Percentiles rank a stretch among this genome's conserved stretches.
phyloP scores from a whole-genome alignment of 2,888 invertebrate species.

The Latheticus oryzae region DNA sequence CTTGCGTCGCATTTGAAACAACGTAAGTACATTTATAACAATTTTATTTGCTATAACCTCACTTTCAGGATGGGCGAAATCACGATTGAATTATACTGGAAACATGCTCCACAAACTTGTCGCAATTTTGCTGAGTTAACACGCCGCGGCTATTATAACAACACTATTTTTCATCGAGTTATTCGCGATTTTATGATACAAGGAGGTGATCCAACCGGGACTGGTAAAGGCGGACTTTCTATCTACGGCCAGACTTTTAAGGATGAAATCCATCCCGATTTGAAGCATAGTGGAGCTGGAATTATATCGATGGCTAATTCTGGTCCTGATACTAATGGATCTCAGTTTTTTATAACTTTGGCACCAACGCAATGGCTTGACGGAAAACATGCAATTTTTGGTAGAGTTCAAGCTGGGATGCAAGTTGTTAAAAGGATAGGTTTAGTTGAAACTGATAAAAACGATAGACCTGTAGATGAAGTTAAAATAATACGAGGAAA shows the following conservation, averaged over 20 bases:
- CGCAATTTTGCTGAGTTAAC: conserved; percentile 96
- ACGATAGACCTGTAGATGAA: conserved; percentile 91
- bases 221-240: conserved; percentile 90
- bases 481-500: conserved; percentile 79
- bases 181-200: conserved; percentile 95
- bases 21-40: conserved; percentile 71
- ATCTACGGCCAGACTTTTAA: conserved; percentile 96
- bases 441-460: conserved; percentile 91
- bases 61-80: conserved; percentile 89
- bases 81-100: conserved; percentile 96
- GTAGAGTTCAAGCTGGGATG: conserved; percentile 89
- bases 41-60: conserved; percentile 16
- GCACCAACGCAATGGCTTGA: conserved; percentile 98
- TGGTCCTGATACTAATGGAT: conserved; percentile 96
- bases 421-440: conserved; percentile 92
- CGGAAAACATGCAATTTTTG: conserved; percentile 97
- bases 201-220: conserved; percentile 96
- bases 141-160: conserved; percentile 94
- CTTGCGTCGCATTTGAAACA: conserved; percentile 84
- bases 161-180: conserved; percentile 95
- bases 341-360: conserved; percentile 97
- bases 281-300: conserved; percentile 95
- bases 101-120: conserved; percentile 97
- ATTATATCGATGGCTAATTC: conserved; percentile 98
- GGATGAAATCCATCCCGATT: conserved; percentile 93